A percentile compares a stretch with the other conserved stretches of the same genome.
These are phyloP conservation scores for Melieria omissa DNA, from an alignment of 2,888 invertebrate species.

Conservation along the genomic window DNA sequence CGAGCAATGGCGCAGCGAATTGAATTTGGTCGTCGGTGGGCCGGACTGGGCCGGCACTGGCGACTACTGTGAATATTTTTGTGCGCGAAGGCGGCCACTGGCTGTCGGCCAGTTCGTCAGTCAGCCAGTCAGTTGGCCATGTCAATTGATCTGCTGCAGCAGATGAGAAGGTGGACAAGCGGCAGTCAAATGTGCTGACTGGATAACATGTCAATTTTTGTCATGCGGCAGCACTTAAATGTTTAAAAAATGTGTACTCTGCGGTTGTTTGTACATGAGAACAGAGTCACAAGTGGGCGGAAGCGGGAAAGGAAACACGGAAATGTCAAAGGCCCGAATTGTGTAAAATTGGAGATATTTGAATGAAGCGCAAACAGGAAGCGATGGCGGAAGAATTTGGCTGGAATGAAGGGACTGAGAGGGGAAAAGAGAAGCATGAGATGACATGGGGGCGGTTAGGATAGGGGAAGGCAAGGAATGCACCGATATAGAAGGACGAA, in stretches of 20 bases:
- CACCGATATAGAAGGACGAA: no score
- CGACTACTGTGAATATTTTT: not conserved
- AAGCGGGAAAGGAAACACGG: slow-evolving; percentile 1
- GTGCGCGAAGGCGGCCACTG: not conserved
- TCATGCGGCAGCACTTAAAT: slow-evolving; percentile 45
- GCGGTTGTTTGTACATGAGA: no score
- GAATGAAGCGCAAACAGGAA: no score
- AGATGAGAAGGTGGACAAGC: not conserved
- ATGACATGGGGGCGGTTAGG: not conserved
- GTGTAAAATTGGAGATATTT: not conserved
- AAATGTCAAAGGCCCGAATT: slow-evolving; percentile 1
- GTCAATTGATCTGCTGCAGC: not conserved
- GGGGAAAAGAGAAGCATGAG: not conserved
- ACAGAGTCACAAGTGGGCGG: not conserved
- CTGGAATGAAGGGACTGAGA: not conserved
- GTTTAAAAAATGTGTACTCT: slow-evolving; percentile 6
- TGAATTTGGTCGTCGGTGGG: not conserved
- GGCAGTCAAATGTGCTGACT: not conserved
- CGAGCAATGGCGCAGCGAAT: not conserved
- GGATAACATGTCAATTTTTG: slow-evolving; percentile 57
- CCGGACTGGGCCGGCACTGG: no score
- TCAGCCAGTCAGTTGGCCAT: not conserved
- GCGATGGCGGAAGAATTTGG: not conserved
- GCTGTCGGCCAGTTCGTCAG: not conserved
- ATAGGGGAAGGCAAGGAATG: no score